phyloP scores from a whole-genome alignment of 2,888 invertebrate genomes.

The Pedicia rivosa region DNA sequence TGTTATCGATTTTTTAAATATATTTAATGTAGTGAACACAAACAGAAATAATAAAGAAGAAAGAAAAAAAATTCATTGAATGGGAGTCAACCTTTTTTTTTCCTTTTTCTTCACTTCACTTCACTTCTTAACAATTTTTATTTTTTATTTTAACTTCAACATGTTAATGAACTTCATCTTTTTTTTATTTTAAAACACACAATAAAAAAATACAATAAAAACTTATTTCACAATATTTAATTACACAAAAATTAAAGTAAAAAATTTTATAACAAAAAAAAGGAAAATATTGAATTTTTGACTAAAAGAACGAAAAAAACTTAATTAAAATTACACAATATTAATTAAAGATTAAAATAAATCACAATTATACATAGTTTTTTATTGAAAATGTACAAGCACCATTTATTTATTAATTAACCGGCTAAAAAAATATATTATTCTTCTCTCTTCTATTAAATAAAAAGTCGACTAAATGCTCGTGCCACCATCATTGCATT shows the following conservation, averaged over 20 bases:
- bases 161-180: conserved; percentile 6
- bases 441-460: no score
- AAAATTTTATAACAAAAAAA: conserved; percentile 4
- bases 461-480: conserved; percentile 9
- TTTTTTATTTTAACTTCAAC: conserved; percentile 4
- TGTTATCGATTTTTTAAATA: no score
- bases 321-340: conserved; percentile 3
- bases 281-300: not conserved
- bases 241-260: conserved; percentile 3
- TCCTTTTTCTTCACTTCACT: conserved; percentile 2
- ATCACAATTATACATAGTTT: no score
- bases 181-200: conserved; percentile 2
- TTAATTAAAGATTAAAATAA: no score
- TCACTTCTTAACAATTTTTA: no score
- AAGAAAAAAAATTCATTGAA: no score
- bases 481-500: conserved; percentile 12
- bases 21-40: no score
- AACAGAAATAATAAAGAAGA: no score
- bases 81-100: conserved; percentile 6
- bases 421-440: no score
- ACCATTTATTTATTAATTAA: no score
- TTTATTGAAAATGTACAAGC: no score
- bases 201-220: not conserved
- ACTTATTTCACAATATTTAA: conserved; percentile 1
- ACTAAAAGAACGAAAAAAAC: not conserved